Evolutionary conservation across 2,113 vertebrate species (phyloP).

Genomic region (Alectura lathami): DNA sequence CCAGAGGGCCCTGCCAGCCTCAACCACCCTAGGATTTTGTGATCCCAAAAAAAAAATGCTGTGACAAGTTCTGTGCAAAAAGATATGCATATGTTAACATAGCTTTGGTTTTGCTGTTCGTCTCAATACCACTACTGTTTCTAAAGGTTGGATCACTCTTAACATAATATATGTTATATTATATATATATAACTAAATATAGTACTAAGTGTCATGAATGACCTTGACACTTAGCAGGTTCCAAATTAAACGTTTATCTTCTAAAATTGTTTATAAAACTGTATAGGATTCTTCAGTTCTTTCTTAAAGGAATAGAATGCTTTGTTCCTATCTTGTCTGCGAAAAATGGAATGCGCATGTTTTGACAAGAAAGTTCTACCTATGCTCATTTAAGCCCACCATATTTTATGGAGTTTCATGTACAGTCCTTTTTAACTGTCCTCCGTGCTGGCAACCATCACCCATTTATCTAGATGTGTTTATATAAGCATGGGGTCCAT

Average conservation of each 20-base stretch:
- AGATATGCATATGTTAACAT: background rate
- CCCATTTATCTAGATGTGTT: background rate
- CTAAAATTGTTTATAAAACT: background rate
- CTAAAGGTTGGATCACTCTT: background rate
- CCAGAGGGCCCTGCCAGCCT: background rate
- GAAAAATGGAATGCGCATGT: background rate
- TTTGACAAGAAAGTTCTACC: background rate
- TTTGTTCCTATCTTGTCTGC: background rate
- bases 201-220: background rate
- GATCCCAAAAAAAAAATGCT: fast-evolving
- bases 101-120: background rate
- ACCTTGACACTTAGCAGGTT: background rate
- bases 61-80: background rate
- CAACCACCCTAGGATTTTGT: background rate
- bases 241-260: background rate
- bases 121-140: background rate
- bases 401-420: background rate
- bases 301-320: background rate
- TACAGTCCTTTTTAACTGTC: background rate
- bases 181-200: too few relatives aligned
- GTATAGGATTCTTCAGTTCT: background rate
- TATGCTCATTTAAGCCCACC: background rate
- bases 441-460: background rate
- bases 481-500: background rate
- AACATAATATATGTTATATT: too few relatives aligned